Percentiles rank a stretch among this genome's conserved stretches.
phyloP scores from a whole-genome alignment of 2,113 vertebrate species.

The Muntiacus reevesi region DNA sequence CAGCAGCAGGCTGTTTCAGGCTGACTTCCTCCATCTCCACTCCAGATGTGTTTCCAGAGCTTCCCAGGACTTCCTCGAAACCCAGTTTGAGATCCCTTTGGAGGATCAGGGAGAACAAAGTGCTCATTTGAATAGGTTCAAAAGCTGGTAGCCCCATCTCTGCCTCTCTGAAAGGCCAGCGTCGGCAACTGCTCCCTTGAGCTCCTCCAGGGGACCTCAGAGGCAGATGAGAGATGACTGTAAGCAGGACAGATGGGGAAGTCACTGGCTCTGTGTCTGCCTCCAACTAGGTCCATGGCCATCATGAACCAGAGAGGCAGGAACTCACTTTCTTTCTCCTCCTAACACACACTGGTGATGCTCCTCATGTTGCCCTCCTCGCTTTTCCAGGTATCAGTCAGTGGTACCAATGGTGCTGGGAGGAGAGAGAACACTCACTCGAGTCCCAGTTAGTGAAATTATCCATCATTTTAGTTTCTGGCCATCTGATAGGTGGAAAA shows the following conservation, averaged over 20 bases:
- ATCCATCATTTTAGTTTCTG: neutral
- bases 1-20: constrained; percentile 74
- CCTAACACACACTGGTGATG: neutral
- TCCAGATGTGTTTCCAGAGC: neutral
- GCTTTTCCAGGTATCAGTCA: neutral
- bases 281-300: neutral
- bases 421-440: neutral
- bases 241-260: neutral
- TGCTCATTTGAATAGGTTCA: neutral
- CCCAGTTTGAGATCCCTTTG: neutral
- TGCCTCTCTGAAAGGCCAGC: rapidly evolving
- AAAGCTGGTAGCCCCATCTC: neutral
- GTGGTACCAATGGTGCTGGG: rapidly evolving
- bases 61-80: neutral
- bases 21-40: constrained; percentile 71
- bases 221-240: neutral
- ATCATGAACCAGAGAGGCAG: neutral
- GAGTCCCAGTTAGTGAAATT: neutral
- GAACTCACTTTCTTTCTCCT: neutral
- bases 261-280: neutral
- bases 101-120: rapidly evolving
- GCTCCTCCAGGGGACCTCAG: neutral
- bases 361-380: neutral
- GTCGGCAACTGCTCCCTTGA: neutral
- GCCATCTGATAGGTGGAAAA: neutral